Percentiles rank a stretch among this genome's conserved stretches.
phyloP scores from a whole-genome alignment of 2,113 vertebrate genomes.

The Passer montanus region DNA sequence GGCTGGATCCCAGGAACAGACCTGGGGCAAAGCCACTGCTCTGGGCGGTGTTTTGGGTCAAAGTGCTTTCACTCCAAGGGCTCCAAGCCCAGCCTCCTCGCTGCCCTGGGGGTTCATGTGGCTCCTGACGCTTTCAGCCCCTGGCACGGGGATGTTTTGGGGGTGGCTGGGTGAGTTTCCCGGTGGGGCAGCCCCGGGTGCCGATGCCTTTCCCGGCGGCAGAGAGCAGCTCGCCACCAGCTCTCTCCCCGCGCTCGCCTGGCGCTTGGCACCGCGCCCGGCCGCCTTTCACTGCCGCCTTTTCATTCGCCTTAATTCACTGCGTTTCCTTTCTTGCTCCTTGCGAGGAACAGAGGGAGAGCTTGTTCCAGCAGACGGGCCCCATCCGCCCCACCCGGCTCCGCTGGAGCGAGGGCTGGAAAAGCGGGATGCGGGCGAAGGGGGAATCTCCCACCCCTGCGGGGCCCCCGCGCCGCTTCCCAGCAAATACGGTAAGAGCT shows the following conservation, averaged over 20 bases:
- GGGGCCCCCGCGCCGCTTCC: conserved; percentile 34
- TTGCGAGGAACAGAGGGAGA: conserved; percentile 54
- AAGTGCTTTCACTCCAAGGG: rapidly evolving
- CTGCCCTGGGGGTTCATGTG: rapidly evolving
- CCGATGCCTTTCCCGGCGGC: not conserved
- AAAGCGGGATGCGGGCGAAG: not conserved
- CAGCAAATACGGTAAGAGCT: conserved; percentile 50
- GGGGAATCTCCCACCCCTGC: conserved; percentile 25
- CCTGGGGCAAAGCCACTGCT: not conserved
- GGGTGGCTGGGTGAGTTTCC: not conserved
- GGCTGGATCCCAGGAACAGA: not conserved
- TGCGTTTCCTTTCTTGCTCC: conserved; percentile 50
- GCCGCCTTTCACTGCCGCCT: conserved; percentile 44
- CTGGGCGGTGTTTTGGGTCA: not conserved
- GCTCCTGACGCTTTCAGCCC: not conserved
- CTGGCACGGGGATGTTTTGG: rapidly evolving
- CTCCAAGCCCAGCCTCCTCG: not conserved
- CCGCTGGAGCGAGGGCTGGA: conserved; percentile 7
- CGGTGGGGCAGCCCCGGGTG: not conserved
- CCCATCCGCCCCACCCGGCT: conserved; percentile 47
- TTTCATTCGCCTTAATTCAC: conserved; percentile 57
- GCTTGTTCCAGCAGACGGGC: conserved; percentile 58
- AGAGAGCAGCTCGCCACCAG: conserved; percentile 9
- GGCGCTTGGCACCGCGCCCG: not conserved
- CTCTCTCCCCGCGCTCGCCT: not conserved